Percentiles rank a stretch among this genome's conserved stretches.
These are phyloP conservation scores for Holacanthus passer DNA, from an alignment of 2,113 vertebrate genomes.

Conservation along the genomic window DNA sequence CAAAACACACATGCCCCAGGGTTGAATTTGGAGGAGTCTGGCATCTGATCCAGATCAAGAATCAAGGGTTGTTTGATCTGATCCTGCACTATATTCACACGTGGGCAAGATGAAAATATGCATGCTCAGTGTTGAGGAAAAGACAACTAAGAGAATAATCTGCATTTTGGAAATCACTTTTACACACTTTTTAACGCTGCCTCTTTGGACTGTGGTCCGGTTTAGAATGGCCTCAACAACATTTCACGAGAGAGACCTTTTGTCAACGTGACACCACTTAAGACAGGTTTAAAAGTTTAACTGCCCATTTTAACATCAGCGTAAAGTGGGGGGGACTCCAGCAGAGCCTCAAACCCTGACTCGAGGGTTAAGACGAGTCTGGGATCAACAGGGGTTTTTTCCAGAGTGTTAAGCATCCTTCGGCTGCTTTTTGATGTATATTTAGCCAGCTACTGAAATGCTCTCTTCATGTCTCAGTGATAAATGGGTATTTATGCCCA, in stretches of 20 bases:
- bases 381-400: slow-evolving; percentile 74
- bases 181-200: background rate
- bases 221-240: slow-evolving; percentile 2
- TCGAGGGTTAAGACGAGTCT: slow-evolving; percentile 58
- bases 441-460: slow-evolving; percentile 74
- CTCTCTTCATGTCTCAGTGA: slow-evolving; percentile 46
- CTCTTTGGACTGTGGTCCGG: background rate
- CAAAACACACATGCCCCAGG: background rate
- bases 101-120: background rate
- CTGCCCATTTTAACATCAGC: slow-evolving; percentile 59
- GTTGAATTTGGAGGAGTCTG: background rate
- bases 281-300: slow-evolving; percentile 57
- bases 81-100: background rate
- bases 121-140: background rate
- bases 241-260: slow-evolving; percentile 34
- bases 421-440: slow-evolving; percentile 78
- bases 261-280: slow-evolving; percentile 59
- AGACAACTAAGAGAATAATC: background rate
- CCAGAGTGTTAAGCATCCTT: slow-evolving; percentile 71
- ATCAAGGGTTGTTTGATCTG: background rate
- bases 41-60: slow-evolving; percentile 1
- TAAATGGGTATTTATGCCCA: slow-evolving; percentile 59
- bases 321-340: slow-evolving; percentile 52
- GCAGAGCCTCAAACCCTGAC: slow-evolving; percentile 50
- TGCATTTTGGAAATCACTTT: background rate